Conservation (phyloP, 2,888 invertebrate species). For the Marronus borbonicus region DNA sequence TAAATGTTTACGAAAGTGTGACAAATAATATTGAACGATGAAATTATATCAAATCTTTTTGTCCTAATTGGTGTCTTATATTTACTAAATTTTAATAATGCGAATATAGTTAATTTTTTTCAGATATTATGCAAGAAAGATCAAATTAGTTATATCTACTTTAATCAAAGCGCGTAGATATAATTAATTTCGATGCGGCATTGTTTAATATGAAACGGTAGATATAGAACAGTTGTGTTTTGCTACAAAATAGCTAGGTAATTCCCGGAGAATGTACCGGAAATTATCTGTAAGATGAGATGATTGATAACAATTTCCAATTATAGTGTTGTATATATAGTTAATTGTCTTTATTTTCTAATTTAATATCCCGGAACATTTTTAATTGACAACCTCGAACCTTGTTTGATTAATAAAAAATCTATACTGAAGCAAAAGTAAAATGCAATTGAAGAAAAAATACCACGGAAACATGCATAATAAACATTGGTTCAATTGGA, state of each 20-base stretch:
- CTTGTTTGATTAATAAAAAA: slow-evolving; percentile 8
- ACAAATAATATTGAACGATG: slow-evolving; percentile 58
- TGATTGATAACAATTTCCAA: slow-evolving; percentile 66
- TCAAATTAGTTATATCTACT: slow-evolving; percentile 35
- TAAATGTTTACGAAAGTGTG: slow-evolving; percentile 63
- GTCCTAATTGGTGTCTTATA: slow-evolving; percentile 65
- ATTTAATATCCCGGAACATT: slow-evolving; percentile 49
- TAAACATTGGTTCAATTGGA: slow-evolving; percentile 61
- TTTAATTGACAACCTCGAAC: slow-evolving; percentile 38
- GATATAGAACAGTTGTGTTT: slow-evolving; percentile 64
- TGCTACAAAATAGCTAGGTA: slow-evolving; percentile 54
- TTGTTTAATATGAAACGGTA: slow-evolving; percentile 60
- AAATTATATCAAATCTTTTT: slow-evolving; percentile 57
- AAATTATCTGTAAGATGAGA: slow-evolving; percentile 51
- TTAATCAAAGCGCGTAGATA: slow-evolving; percentile 24
- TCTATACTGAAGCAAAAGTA: slow-evolving; percentile 49
- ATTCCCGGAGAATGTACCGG: slow-evolving; percentile 25
- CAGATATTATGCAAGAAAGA: slow-evolving; percentile 20
- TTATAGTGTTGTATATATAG: slow-evolving; percentile 64
- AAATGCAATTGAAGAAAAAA: slow-evolving; percentile 26
- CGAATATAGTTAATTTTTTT: slow-evolving; percentile 54
- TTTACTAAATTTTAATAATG: slow-evolving; percentile 59
- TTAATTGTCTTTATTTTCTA: slow-evolving; percentile 56
- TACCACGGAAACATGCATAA: slow-evolving; percentile 21
- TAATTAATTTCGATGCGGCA: slow-evolving; percentile 29